Evolutionary conservation across 1,140 invertebrate genomes (phyloP).

Genomic region (Anastrepha obliqua): DNA sequence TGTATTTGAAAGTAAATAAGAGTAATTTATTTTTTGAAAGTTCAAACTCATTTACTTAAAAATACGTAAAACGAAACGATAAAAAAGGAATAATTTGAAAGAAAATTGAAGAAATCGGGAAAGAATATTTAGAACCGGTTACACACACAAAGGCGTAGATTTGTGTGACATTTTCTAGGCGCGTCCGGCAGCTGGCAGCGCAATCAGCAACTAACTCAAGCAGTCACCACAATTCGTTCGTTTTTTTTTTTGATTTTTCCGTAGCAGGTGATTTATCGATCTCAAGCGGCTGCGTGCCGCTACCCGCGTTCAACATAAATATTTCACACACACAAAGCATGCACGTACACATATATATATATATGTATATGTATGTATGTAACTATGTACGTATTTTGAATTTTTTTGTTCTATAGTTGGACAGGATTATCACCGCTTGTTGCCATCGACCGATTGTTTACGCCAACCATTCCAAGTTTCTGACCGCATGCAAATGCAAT

Average conservation of each 20-base stretch:
- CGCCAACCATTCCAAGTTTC: too few relatives aligned
- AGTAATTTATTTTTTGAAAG: neutral
- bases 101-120: too few relatives aligned
- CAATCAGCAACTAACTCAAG: neutral
- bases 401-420: too few relatives aligned
- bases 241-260: neutral
- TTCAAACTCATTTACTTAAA: neutral
- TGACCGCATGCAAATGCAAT: neutral
- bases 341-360: neutral
- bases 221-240: neutral
- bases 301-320: conserved; percentile 12
- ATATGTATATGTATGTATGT: neutral
- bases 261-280: conserved; percentile 46
- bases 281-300: conserved; percentile 29
- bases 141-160: neutral
- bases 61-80: neutral
- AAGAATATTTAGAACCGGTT: neutral
- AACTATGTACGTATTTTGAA: neutral
- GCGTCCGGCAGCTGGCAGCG: neutral
- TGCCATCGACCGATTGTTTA: neutral
- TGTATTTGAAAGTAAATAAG: neutral
- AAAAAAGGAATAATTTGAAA: too few relatives aligned
- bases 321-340: neutral
- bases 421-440: neutral
- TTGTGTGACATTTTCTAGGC: neutral